Evolutionary conservation across 35 echinoderm and acorn worm species (phyloP).

Genomic region (Nesometra sesokonis): DNA sequence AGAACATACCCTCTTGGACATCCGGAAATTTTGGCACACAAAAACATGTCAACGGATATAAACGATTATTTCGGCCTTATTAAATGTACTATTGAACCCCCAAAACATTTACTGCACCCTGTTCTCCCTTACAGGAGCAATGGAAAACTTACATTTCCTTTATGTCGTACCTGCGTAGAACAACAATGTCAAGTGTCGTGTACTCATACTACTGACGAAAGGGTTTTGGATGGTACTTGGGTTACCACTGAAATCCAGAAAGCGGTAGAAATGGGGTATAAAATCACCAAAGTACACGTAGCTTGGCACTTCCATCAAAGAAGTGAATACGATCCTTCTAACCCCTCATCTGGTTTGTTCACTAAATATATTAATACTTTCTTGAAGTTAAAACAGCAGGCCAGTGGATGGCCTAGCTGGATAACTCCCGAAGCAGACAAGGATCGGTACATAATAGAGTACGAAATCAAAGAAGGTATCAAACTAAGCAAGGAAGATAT

Average conservation of each 20-base stretch:
- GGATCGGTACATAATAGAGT: background rate
- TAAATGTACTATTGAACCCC: conserved; percentile 6
- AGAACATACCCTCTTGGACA: conserved; percentile 9
- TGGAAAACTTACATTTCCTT: conserved; percentile 11
- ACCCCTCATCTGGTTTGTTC: background rate
- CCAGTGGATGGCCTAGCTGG: background rate
- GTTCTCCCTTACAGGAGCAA: conserved; percentile 6
- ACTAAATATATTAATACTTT: conserved; percentile 3
- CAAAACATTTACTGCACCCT: background rate
- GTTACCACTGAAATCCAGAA: background rate
- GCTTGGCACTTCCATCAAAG: background rate
- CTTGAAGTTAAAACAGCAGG: background rate
- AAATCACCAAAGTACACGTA: background rate
- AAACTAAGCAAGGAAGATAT: background rate
- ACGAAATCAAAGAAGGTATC: background rate
- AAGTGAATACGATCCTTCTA: background rate
- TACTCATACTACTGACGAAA: background rate
- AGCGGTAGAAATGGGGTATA: background rate
- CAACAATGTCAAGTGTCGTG: background rate
- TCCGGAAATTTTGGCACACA: conserved; percentile 1
- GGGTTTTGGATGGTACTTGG: conserved; percentile 8
- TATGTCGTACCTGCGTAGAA: conserved; percentile 13
- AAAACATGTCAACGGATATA: too few species aligned
- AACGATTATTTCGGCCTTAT: background rate
- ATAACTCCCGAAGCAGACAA: background rate